phyloP scores from a whole-genome alignment of 2,113 vertebrate species.

The Epinephelus cyanopodus region DNA sequence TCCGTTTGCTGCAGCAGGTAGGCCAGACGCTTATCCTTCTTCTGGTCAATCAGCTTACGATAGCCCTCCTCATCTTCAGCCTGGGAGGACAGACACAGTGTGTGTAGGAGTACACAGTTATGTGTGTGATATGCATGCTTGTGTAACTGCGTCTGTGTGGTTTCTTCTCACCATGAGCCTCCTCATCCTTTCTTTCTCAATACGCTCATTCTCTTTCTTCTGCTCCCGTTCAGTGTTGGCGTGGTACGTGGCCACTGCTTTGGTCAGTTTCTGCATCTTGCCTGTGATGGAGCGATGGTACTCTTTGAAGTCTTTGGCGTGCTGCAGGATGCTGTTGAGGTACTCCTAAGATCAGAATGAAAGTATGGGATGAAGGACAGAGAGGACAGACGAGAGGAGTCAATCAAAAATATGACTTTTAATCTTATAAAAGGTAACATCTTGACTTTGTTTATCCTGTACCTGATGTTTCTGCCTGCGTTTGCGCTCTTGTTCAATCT shows the following conservation, averaged over 20 bases:
- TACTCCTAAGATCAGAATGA: slow-evolving; percentile 88
- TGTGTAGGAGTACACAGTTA: not conserved
- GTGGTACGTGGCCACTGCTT: slow-evolving; percentile 96
- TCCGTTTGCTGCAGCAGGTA: slow-evolving; percentile 98
- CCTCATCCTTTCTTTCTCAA: slow-evolving; percentile 98
- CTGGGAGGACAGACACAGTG: slow-evolving; percentile 69
- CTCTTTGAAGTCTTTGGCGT: slow-evolving; percentile 98
- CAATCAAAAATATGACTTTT: not conserved
- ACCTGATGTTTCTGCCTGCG: slow-evolving; percentile 90
- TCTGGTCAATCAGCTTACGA: slow-evolving; percentile 98
- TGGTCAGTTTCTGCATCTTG: slow-evolving; percentile 96
- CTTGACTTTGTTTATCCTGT: not conserved
- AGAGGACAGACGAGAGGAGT: not conserved
- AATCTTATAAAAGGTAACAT: not conserved
- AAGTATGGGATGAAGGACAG: not conserved
- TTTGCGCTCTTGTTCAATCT: slow-evolving; percentile 88
- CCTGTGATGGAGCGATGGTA: slow-evolving; percentile 95
- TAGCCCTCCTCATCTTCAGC: slow-evolving; percentile 98
- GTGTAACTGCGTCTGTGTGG: not conserved
- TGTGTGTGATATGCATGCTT: not conserved
- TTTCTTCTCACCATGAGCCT: slow-evolving; percentile 90
- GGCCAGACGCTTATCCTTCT: slow-evolving; percentile 98
- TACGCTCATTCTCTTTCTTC: slow-evolving; percentile 98
- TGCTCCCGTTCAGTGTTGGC: slow-evolving; percentile 98
- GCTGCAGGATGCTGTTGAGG: slow-evolving; percentile 98